These are phyloP conservation scores for Chaetops frenatus DNA, from an alignment of 2,113 vertebrate species.

Conservation along the genomic window DNA sequence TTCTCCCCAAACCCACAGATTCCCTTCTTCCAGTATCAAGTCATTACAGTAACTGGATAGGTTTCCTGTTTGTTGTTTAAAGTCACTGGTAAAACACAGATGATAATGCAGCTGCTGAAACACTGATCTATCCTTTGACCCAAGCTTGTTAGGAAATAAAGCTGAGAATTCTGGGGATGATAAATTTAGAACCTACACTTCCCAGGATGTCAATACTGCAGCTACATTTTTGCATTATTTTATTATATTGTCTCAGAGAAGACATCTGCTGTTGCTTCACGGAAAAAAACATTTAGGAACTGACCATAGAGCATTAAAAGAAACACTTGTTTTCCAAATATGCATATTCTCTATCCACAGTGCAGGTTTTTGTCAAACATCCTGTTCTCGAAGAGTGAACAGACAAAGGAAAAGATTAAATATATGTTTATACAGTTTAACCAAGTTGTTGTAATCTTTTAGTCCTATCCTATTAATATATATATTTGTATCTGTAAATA, in stretches of 20 bases:
- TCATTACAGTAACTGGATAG: background rate
- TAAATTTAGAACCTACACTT: background rate
- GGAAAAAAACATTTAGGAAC: background rate
- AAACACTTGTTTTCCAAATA: background rate
- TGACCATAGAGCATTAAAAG: background rate
- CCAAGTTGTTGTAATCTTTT: background rate
- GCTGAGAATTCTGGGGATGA: background rate
- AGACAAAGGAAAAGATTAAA: background rate
- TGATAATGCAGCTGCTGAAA: background rate
- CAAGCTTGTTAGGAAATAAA: background rate
- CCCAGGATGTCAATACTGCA: background rate
- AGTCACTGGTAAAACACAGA: background rate
- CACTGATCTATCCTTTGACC: background rate
- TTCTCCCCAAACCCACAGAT: background rate
- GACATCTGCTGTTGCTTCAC: background rate
- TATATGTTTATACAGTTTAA: background rate
- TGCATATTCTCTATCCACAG: background rate
- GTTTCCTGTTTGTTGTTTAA: background rate
- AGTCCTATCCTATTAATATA: background rate
- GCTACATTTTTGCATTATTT: background rate
- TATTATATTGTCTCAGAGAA: background rate
- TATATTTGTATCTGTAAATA: background rate
- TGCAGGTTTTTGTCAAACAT: background rate
- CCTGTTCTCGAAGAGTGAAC: background rate
- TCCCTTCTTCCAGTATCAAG: background rate